phyloP scores from a whole-genome alignment of 2,113 vertebrate genomes.

The Henicopernis longicauda region DNA sequence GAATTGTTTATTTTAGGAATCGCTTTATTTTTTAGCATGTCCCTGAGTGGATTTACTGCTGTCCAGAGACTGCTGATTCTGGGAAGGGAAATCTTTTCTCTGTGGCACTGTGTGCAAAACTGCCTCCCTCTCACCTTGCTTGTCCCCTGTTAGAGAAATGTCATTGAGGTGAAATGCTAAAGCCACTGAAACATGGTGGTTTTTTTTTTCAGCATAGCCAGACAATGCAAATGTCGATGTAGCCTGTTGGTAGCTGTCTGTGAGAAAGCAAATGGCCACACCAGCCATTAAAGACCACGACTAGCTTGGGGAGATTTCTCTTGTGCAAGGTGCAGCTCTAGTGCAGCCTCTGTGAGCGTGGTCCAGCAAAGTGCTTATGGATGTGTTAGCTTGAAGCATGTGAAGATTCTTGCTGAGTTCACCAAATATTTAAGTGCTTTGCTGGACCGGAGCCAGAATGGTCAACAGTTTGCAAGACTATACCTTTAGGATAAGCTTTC shows the following conservation, averaged over 20 bases:
- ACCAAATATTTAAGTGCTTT: constrained; percentile 28
- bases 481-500: constrained; percentile 5
- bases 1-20: constrained; percentile 36
- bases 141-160: background rate
- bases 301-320: background rate
- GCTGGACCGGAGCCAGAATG: constrained; percentile 4
- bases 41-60: background rate
- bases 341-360: background rate
- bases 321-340: background rate
- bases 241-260: background rate
- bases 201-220: background rate
- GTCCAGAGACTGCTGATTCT: background rate
- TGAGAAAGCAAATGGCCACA: background rate
- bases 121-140: background rate
- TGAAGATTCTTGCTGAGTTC: background rate
- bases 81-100: background rate
- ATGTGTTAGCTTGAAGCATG: background rate
- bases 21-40: background rate
- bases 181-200: background rate
- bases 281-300: background rate
- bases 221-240: background rate
- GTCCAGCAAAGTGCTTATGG: background rate
- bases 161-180: background rate
- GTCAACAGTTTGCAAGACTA: background rate
- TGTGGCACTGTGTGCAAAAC: background rate